Base-by-base conservation (phyloP, 2,888 invertebrate species). In the Ferdinandea cuprea region DNA sequence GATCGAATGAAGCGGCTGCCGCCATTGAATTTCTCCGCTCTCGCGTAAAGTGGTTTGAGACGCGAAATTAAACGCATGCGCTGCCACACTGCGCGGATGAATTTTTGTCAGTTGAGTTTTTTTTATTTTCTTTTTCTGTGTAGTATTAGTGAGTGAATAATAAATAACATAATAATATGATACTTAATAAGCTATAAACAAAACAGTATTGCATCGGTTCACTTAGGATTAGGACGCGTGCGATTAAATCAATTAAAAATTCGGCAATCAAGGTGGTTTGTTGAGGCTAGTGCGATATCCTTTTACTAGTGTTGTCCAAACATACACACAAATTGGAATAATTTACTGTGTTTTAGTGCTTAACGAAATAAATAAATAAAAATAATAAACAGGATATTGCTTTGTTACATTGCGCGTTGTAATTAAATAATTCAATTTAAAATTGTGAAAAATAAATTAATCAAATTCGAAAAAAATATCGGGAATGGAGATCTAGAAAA, bases 11-110 rank as follows among this genome's bases (percentile, higher is more conserved):
- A 68, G 61, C 68, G 77, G 66, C 72, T 73, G 72, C 63, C 83
- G 73, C 83, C 78, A 83, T 85, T 59, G 35, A 74, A 84, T 84
- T 73, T 48, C 59, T 84, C 28, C 69, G 71, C 84, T 68, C 72
- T 58, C 79, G 63, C 44, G 81, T 71, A 89, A 87, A 88, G 87
- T 88, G 88, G 87, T 88, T 88, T 88, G 88, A 89, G 88, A 88
- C 89, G 89, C 88, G 88, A 87, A 87, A 86, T 87, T 86, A 86
- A 86, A 87, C 88, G 88, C 88, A 88, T 88, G 87, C 86, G 87
- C 86, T 85, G 68, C 79, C 74, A 59, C 76, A 85, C 61, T 86
- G 86, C 85, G 85, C 86, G 85, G 85, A 86, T 85, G 73, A 86
- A 86, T 83, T 85, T 46, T 85, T 84, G 86, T 86, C 86, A 85